phyloP scores from a whole-genome alignment of 2,113 vertebrate genomes.

The Oxyura jamaicensis region DNA sequence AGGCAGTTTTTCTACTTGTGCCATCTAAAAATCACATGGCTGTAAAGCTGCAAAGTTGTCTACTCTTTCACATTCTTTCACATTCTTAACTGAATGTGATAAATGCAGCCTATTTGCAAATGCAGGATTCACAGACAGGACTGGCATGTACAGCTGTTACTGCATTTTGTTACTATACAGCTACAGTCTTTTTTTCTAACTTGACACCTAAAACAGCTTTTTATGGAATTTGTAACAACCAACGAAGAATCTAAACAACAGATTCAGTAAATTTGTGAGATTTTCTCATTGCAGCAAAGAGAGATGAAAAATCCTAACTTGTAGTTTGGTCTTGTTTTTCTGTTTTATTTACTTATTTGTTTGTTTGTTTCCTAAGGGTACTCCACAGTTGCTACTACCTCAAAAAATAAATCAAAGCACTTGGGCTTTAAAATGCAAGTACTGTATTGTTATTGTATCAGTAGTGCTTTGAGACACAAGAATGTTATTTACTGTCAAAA shows the following conservation, averaged over 20 bases:
- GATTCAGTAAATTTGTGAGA: background rate
- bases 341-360: no score
- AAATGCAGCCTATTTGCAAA: background rate
- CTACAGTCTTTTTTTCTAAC: background rate
- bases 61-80: background rate
- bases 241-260: background rate
- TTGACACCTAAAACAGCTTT: background rate
- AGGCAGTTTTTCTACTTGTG: background rate
- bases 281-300: background rate
- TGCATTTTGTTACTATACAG: background rate
- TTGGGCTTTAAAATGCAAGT: background rate
- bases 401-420: background rate
- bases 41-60: background rate
- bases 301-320: background rate
- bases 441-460: background rate
- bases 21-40: background rate
- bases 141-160: background rate
- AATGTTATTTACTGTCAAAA: constrained; percentile 52
- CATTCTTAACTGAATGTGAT: background rate
- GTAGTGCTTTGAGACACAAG: background rate
- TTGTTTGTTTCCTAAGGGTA: background rate
- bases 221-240: background rate
- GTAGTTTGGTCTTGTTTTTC: background rate
- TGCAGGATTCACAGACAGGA: background rate
- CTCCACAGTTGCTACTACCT: background rate